phyloP scores from a whole-genome alignment of 2,888 invertebrate species.

The Stenichneumon culpator region DNA sequence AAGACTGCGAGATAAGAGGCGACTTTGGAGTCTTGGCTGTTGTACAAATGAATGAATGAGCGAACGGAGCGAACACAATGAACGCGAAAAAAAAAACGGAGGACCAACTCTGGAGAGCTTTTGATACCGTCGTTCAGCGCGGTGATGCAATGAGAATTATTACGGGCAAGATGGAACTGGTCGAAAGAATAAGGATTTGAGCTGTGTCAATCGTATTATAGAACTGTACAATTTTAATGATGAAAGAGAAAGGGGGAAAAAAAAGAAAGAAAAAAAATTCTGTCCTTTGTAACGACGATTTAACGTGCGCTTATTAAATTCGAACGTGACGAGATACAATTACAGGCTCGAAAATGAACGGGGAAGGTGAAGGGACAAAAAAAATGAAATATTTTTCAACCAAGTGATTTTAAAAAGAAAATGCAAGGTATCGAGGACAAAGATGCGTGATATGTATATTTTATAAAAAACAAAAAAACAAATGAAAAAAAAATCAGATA shows the following conservation, averaged over 20 bases:
- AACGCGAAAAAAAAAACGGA: background rate
- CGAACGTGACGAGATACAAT: constrained; percentile 40
- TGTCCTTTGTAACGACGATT: constrained; percentile 51
- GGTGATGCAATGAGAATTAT: constrained; percentile 19
- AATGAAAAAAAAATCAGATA: constrained; percentile 73
- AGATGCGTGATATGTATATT: constrained; percentile 79
- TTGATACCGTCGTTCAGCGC: constrained; percentile 29
- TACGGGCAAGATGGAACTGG: constrained; percentile 7
- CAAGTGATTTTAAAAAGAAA: constrained; percentile 51
- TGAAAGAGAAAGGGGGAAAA: constrained; percentile 5
- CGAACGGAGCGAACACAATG: background rate
- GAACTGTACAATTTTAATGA: constrained; percentile 43
- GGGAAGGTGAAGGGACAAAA: constrained; percentile 54
- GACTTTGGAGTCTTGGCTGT: constrained; percentile 15
- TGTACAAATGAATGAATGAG: constrained; percentile 25
- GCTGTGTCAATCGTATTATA: constrained; percentile 29
- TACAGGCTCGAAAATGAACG: constrained; percentile 51
- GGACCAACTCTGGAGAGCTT: constrained; percentile 24
- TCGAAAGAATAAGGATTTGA: constrained; percentile 28
- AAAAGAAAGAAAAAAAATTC: constrained; percentile 25
- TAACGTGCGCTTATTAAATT: constrained; percentile 32
- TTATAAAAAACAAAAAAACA: constrained; percentile 48
- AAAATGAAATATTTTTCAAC: constrained; percentile 63
- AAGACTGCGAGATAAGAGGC: constrained; percentile 37
- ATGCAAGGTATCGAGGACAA: constrained; percentile 66